Conservation (phyloP, 2,113 vertebrate species). For the Himantopus leucocephalus region DNA sequence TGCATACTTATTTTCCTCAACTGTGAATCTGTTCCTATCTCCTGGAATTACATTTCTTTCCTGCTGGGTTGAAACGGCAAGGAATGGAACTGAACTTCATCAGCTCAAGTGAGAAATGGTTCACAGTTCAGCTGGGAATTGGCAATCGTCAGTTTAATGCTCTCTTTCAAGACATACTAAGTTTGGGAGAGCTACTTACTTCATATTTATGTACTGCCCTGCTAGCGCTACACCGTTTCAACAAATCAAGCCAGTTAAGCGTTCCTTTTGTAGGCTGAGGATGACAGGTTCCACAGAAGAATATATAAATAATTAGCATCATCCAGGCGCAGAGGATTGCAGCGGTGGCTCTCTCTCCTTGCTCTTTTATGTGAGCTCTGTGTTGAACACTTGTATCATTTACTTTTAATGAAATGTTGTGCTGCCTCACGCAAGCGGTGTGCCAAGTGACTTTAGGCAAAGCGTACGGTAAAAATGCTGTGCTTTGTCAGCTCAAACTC, state of each 20-base stretch:
- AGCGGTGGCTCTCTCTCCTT: not conserved
- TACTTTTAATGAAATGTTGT: not conserved
- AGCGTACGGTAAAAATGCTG: not conserved
- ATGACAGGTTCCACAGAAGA: constrained; percentile 12
- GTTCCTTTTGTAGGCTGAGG: not conserved
- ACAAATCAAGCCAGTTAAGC: not conserved
- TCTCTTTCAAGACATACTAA: not conserved
- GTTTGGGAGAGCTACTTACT: constrained; percentile 24
- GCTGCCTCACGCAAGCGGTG: not conserved
- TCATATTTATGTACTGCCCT: not conserved
- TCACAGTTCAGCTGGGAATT: constrained; percentile 13
- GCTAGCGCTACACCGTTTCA: not conserved
- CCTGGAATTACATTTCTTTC: not conserved
- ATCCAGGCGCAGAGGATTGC: not conserved
- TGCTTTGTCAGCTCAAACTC: not conserved
- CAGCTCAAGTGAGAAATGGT: not conserved
- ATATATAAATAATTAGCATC: constrained; percentile 4
- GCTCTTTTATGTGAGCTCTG: not conserved
- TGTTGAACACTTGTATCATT: not conserved
- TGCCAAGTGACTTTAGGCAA: not conserved
- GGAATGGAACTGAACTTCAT: not conserved
- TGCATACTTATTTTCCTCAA: not conserved
- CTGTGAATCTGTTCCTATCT: not conserved
- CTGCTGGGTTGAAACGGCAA: not conserved
- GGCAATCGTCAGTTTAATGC: not conserved